Percentiles rank a stretch among this genome's conserved stretches.
These are phyloP conservation scores for Stomatorhinus ivindoensis DNA, from an alignment of 2,113 vertebrate species.

Conservation along the genomic window DNA sequence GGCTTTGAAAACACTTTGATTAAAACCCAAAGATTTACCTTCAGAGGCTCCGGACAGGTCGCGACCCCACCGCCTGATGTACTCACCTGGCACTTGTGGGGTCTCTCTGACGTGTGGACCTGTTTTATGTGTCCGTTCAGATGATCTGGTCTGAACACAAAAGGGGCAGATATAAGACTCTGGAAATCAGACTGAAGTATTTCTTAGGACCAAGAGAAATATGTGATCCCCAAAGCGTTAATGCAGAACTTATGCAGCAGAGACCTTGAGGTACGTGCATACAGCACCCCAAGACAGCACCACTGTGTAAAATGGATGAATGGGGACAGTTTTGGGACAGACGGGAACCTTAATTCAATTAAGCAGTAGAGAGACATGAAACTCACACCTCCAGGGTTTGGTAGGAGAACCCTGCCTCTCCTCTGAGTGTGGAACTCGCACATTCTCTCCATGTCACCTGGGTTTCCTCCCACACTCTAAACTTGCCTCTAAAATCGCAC, in stretches of 20 bases:
- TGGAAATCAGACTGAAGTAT: not conserved
- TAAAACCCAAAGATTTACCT: not conserved
- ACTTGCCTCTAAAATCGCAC: not conserved
- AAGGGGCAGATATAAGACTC: conserved; percentile 26
- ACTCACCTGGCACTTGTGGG: conserved; percentile 99
- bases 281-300: not conserved
- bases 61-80: not conserved
- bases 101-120: conserved; percentile 97
- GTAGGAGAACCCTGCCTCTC: not conserved
- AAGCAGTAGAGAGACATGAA: not conserved
- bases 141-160: conserved; percentile 82
- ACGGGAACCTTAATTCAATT: not conserved
- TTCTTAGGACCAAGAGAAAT: not conserved
- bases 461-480: not conserved
- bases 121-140: conserved; percentile 98
- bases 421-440: not conserved
- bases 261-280: not conserved
- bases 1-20: not conserved
- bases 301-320: not conserved
- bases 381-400: not conserved
- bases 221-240: not conserved
- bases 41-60: not conserved
- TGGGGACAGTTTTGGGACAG: not conserved
- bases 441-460: not conserved
- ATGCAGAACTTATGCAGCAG: not conserved